Conservation (phyloP, 2,113 vertebrate species). For the Podarcis raffonei region DNA sequence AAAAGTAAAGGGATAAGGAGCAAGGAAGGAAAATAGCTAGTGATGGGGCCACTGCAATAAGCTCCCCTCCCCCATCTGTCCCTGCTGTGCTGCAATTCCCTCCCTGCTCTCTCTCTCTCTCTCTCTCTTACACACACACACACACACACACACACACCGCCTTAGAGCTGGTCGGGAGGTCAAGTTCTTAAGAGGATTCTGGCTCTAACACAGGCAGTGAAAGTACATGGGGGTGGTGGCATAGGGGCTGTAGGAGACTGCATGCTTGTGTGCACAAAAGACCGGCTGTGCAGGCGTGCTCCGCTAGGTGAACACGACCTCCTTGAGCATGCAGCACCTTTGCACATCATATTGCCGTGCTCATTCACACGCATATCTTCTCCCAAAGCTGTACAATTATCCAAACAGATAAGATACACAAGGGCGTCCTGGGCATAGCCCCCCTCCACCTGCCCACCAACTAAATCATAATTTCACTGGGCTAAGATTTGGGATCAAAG, state of each 20-base stretch:
- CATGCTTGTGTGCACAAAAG: not conserved
- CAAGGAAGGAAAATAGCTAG: not conserved
- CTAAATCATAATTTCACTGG: not conserved
- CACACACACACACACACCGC: not conserved
- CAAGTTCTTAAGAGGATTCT: slow-evolving; percentile 24
- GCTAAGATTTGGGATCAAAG: not conserved
- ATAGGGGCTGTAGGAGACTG: not conserved
- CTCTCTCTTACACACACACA: not conserved
- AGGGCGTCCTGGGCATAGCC: no score
- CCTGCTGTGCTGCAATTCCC: slow-evolving; percentile 5
- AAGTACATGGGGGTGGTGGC: not conserved
- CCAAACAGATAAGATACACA: not conserved
- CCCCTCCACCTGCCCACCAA: not conserved
- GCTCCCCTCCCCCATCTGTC: not conserved
- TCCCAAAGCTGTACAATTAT: not conserved
- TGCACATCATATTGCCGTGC: not conserved
- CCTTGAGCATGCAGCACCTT: not conserved
- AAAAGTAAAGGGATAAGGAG: not conserved
- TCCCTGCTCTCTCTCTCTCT: not conserved
- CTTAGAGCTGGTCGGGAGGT: not conserved
- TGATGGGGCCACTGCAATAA: not conserved
- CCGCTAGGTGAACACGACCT: not conserved
- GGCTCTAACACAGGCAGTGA: not conserved
- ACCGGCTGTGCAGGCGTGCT: not conserved
- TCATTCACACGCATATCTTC: no score